A percentile compares a stretch with the other conserved stretches of the same genome.
Conservation (phyloP, 2,888 invertebrate genomes). For the Helobdella robusta region DNA sequence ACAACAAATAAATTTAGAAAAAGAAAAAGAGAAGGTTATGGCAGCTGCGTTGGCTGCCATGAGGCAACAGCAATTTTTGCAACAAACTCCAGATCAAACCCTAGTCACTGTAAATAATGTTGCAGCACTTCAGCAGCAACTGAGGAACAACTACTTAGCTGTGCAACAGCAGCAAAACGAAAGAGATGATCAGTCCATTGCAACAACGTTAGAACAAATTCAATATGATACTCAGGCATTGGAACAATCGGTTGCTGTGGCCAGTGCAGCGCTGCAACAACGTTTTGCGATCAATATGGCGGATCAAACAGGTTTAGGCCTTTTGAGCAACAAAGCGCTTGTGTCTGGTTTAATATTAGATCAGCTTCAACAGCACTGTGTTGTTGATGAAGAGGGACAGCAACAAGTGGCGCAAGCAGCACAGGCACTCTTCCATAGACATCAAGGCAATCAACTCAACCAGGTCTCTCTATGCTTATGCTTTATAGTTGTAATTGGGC, state of each 20-base stretch:
- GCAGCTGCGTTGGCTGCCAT: conserved; percentile 18
- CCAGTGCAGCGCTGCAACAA: conserved; percentile 20
- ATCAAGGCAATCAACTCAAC: not conserved
- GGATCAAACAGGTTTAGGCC: conserved; percentile 9
- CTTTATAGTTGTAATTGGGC: not conserved
- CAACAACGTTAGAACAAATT: conserved; percentile 16
- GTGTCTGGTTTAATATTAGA: conserved; percentile 21
- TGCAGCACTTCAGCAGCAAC: conserved; percentile 21
- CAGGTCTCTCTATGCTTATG: not conserved
- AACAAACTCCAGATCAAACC: conserved; percentile 3
- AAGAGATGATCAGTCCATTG: not conserved
- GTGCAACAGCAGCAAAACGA: conserved; percentile 17
- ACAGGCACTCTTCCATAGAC: not conserved
- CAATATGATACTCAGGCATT: conserved; percentile 12
- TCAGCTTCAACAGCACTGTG: conserved; percentile 12
- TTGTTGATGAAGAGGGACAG: conserved; percentile 13
- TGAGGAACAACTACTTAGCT: conserved; percentile 15
- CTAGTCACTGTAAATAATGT: conserved; percentile 14
- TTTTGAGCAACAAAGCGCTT: conserved; percentile 14
- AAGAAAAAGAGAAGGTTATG: conserved; percentile 21
- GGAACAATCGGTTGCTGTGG: conserved; percentile 19
- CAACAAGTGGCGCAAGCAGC: not conserved
- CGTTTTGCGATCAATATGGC: conserved; percentile 23
- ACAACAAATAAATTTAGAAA: conserved; percentile 7
- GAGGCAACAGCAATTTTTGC: conserved; percentile 9